A percentile compares a stretch with the other conserved stretches of the same genome.
These are phyloP conservation scores for Hylia prasina DNA, from an alignment of 2,113 vertebrate species.

Conservation along the genomic window DNA sequence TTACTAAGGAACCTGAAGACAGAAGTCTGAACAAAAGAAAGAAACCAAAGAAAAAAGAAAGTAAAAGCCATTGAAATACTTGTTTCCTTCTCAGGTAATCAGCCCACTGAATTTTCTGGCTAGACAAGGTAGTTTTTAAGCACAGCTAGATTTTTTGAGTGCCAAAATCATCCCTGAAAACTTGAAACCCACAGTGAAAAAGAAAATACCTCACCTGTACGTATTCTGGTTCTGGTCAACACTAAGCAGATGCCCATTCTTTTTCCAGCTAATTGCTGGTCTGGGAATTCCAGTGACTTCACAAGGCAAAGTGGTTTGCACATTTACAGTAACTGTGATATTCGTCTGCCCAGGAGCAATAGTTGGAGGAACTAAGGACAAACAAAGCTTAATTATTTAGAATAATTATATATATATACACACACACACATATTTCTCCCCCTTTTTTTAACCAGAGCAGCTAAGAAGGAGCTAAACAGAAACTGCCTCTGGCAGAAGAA, in stretches of 20 bases:
- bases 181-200: background rate
- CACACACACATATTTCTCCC: too few relatives aligned
- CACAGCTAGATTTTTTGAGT: background rate
- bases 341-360: slow-evolving; percentile 78
- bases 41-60: background rate
- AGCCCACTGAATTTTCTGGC: background rate
- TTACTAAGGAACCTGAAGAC: slow-evolving; percentile 90
- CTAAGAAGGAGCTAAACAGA: background rate
- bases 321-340: slow-evolving; percentile 87
- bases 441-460: background rate
- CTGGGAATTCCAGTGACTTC: slow-evolving; percentile 90
- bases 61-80: background rate
- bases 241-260: slow-evolving; percentile 80
- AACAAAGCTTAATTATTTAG: background rate
- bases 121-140: background rate
- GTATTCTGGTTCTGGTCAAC: slow-evolving; percentile 93
- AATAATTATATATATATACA: background rate
- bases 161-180: background rate
- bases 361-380: slow-evolving; percentile 81
- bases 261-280: slow-evolving; percentile 85
- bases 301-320: slow-evolving; percentile 89
- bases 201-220: slow-evolving; percentile 81
- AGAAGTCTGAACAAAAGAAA: slow-evolving; percentile 76
- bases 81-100: background rate
- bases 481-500: background rate